Percentiles rank a stretch among this genome's conserved stretches.
Conservation (phyloP, 1,140 invertebrate species). For the Drosophila kikkawai region DNA sequence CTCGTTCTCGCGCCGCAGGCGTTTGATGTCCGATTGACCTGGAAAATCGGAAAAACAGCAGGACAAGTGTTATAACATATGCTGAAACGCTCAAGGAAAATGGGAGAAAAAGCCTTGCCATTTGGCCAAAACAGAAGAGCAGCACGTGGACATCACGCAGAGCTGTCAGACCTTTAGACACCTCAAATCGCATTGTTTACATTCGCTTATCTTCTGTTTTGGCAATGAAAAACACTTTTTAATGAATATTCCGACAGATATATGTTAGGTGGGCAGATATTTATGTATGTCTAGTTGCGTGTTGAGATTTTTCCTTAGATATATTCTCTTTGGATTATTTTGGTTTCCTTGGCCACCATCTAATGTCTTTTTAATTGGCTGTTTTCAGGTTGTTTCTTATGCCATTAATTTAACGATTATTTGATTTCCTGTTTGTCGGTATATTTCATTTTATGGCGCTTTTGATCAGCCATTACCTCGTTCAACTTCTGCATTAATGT, state of each 20-base stretch:
- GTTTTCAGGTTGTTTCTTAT: conserved; percentile 45
- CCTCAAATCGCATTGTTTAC: conserved; percentile 69
- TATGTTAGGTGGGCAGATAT: conserved; percentile 31
- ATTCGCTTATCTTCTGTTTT: conserved; percentile 64
- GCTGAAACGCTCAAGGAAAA: background rate
- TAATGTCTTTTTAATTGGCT: conserved; percentile 77
- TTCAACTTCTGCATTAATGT: conserved; percentile 97
- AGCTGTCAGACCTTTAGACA: conserved; percentile 57
- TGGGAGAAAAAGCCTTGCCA: background rate
- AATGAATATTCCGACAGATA: conserved; percentile 33
- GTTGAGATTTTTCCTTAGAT: conserved; percentile 25
- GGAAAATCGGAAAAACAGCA: conserved; percentile 25
- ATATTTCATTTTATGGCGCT: conserved; percentile 25
- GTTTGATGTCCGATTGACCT: conserved; percentile 96
- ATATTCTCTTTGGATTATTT: conserved; percentile 48
- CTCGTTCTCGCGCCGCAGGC: conserved; percentile 94
- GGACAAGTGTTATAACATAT: background rate
- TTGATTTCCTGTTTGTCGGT: conserved; percentile 53
- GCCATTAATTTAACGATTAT: conserved; percentile 53
- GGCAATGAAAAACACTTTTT: conserved; percentile 57
- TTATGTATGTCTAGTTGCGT: conserved; percentile 22
- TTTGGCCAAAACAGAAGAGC: conserved; percentile 21
- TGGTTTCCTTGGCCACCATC: conserved; percentile 33
- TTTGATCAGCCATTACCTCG: conserved; percentile 87
- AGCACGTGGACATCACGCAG: conserved; percentile 50